phyloP scores from a whole-genome alignment of 2,113 vertebrate genomes.

The Nothocercus nigrocapillus region DNA sequence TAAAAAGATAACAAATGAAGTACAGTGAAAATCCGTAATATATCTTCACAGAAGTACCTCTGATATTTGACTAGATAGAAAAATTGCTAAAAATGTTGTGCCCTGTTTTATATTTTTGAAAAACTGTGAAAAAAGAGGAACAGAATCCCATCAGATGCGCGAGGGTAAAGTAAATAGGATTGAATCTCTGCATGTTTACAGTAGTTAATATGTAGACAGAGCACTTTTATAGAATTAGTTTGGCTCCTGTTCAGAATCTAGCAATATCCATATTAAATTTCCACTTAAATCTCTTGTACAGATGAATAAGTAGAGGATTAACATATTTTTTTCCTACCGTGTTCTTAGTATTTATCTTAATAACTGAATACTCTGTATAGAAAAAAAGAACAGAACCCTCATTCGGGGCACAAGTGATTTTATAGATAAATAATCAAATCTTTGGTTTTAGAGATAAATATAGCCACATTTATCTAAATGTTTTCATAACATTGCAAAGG shows the following conservation, averaged over 20 bases:
- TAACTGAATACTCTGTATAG: constrained; percentile 39
- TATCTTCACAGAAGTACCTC: not conserved
- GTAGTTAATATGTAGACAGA: constrained; percentile 78
- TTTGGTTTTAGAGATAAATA: not conserved
- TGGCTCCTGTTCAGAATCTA: constrained; percentile 76
- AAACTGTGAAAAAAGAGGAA: not conserved
- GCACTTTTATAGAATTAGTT: constrained; percentile 79
- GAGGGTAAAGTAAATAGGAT: constrained; percentile 53
- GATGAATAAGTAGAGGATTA: constrained; percentile 76
- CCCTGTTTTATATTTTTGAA: not conserved
- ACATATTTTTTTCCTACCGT: constrained; percentile 64
- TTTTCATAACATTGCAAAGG: not conserved
- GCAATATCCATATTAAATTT: constrained; percentile 80
- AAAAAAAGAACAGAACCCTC: not conserved
- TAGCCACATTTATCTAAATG: not conserved
- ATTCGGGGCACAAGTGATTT: not conserved
- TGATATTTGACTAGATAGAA: not conserved
- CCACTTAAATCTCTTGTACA: constrained; percentile 64
- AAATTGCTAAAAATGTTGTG: not conserved
- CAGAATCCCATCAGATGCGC: constrained; percentile 11
- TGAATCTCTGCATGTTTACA: constrained; percentile 62
- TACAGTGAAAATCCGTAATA: constrained; percentile 6
- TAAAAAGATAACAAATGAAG: not conserved
- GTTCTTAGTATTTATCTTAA: constrained; percentile 68
- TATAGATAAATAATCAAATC: not conserved